Percentiles rank a stretch among this genome's conserved stretches.
These are phyloP conservation scores for Furnarius figulus DNA, from an alignment of 2,113 vertebrate species.

Conservation along the genomic window DNA sequence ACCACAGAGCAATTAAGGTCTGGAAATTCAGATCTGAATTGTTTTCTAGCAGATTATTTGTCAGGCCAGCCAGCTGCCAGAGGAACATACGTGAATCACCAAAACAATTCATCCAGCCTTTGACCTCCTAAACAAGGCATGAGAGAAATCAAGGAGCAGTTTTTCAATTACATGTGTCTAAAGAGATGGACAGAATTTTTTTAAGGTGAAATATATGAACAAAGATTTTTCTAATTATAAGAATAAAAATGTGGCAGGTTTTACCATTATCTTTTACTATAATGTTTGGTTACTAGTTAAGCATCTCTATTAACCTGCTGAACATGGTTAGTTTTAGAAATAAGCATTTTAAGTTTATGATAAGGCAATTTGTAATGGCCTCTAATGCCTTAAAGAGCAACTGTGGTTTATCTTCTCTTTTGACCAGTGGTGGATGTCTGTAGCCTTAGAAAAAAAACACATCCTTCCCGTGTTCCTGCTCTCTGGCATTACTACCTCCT, in stretches of 20 bases:
- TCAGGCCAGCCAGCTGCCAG: background rate
- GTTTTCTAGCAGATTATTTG: background rate
- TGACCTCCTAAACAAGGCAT: background rate
- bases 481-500: background rate
- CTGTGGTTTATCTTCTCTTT: background rate
- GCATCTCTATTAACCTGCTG: background rate
- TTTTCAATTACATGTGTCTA: background rate
- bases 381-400: background rate
- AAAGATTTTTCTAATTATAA: background rate
- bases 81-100: background rate
- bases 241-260: background rate
- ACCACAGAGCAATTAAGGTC: background rate
- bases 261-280: background rate
- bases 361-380: background rate
- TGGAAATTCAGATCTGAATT: constrained; percentile 11
- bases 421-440: background rate
- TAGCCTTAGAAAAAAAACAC: background rate
- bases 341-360: background rate
- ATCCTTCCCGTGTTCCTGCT: background rate
- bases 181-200: constrained; percentile 28
- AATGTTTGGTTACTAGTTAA: background rate
- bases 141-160: background rate
- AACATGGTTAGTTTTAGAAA: background rate
- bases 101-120: background rate
- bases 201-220: constrained; percentile 1